A percentile compares a stretch with the other conserved stretches of the same genome.
Conservation (phyloP, 1,140 invertebrate species). For the Aphelinus certus region DNA sequence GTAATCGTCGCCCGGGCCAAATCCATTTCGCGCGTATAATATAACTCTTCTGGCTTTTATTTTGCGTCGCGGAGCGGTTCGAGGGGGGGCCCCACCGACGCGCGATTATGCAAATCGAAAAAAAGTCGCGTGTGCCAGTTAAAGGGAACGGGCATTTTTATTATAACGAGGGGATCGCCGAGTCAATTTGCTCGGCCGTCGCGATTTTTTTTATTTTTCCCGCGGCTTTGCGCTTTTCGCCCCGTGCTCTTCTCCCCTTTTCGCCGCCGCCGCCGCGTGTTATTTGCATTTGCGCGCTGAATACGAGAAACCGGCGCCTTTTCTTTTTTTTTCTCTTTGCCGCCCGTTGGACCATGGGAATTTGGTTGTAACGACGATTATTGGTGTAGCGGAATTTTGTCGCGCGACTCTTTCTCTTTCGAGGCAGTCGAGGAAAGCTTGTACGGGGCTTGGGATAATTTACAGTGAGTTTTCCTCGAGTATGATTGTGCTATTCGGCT, state of each 20-base stretch:
- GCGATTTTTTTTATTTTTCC: neutral
- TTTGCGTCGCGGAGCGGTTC: too few relatives aligned
- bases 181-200: constrained; percentile 26
- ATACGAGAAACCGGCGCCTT: neutral
- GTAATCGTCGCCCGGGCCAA: too few relatives aligned
- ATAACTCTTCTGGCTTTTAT: too few relatives aligned
- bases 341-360: neutral
- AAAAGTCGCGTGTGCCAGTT: neutral
- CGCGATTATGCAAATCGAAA: constrained; percentile 38
- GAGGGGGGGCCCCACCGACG: neutral
- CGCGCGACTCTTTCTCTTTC: constrained; percentile 1
- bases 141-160: constrained; percentile 17
- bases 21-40: too few relatives aligned
- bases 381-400: constrained; percentile 27
- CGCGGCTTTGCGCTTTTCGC: constrained; percentile 4
- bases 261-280: neutral
- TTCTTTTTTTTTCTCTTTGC: constrained; percentile 15
- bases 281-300: constrained; percentile 34
- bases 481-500: too few relatives aligned
- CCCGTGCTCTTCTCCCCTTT: neutral
- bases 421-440: neutral
- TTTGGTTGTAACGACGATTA: constrained; percentile 32
- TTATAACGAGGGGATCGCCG: constrained; percentile 2
- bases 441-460: neutral
- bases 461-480: too few relatives aligned